Evolutionary conservation across 2,888 invertebrate genomes (phyloP).

Genomic region (Amorpha juglandis): DNA sequence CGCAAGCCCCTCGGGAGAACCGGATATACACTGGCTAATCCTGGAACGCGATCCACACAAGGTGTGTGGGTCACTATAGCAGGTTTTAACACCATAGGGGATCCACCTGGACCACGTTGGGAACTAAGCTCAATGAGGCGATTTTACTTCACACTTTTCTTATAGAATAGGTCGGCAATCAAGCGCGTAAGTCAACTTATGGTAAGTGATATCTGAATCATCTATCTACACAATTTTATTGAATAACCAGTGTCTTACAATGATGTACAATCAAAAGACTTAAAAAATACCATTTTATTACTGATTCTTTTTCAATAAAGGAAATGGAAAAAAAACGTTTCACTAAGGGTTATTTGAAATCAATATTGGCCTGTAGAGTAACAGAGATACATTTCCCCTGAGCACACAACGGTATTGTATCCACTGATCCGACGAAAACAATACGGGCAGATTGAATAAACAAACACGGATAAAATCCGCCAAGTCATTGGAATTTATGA

Average conservation of each 20-base stretch:
- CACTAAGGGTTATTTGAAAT: conserved; percentile 6
- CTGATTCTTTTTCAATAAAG: neutral
- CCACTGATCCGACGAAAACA: conserved; percentile 15
- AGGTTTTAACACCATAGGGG: too few species aligned
- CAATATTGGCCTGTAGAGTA: neutral
- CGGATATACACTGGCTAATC: too few species aligned
- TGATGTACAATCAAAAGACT: neutral
- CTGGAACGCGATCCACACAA: too few species aligned
- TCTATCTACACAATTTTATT: neutral
- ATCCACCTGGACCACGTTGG: too few species aligned
- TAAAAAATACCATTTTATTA: neutral
- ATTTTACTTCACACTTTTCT: too few species aligned
- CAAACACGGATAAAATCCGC: neutral
- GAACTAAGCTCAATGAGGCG: too few species aligned
- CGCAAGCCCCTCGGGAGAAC: too few species aligned
- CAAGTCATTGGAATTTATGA: conserved; percentile 20
- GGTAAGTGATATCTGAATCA: too few species aligned
- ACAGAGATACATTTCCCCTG: conserved; percentile 13
- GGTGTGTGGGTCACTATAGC: too few species aligned
- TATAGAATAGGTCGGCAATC: too few species aligned
- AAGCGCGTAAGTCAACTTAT: too few species aligned
- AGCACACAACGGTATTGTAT: conserved; percentile 20
- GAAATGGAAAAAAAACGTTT: conserved; percentile 2
- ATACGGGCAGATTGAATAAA: conserved; percentile 9
- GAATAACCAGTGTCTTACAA: neutral